These are phyloP conservation scores for Tichodroma muraria DNA, from an alignment of 2,113 vertebrate genomes.

Conservation along the genomic window DNA sequence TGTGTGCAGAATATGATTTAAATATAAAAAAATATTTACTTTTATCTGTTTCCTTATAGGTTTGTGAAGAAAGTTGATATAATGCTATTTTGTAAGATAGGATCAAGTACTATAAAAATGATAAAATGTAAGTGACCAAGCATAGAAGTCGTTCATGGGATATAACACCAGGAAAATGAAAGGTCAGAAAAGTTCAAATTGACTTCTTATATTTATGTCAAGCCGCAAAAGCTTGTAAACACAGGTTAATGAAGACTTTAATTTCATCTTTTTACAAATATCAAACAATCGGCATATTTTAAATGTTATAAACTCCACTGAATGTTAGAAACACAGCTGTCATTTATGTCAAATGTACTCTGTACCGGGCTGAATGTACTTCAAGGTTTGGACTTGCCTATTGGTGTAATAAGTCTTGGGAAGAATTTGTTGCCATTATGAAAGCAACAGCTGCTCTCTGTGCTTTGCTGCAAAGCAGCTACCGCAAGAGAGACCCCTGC, in stretches of 20 bases:
- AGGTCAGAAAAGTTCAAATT: not conserved
- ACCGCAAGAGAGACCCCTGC: not conserved
- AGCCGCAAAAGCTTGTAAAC: not conserved
- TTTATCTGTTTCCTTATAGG: not conserved
- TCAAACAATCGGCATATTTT: not conserved
- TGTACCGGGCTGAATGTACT: not conserved
- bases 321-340: not conserved
- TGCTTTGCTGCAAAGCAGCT: not conserved
- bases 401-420: not conserved
- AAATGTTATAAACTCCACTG: not conserved
- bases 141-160: rapidly evolving
- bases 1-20: not conserved
- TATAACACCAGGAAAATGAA: not conserved
- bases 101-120: not conserved
- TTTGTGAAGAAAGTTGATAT: not conserved
- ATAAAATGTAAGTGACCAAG: not conserved
- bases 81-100: not conserved
- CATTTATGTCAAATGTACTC: not conserved
- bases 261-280: not conserved
- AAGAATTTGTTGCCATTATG: not conserved
- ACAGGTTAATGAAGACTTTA: not conserved
- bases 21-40: not conserved
- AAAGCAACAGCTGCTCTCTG: not conserved
- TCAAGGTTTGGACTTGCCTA: not conserved
- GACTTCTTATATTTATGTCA: not conserved